Conservation (phyloP, 2,113 vertebrate genomes). For the Elachura formosa region DNA sequence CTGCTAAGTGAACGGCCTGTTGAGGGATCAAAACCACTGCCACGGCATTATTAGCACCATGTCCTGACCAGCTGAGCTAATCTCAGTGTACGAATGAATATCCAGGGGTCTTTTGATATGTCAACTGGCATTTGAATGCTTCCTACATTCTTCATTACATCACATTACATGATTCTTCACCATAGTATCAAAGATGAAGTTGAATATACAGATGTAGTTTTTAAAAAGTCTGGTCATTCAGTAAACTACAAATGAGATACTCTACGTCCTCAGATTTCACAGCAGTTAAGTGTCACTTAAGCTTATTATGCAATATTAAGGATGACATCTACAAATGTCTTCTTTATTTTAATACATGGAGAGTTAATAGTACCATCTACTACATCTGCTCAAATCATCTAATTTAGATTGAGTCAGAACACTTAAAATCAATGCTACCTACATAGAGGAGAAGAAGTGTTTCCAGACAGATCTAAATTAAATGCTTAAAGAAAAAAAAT, state of each 20-base stretch:
- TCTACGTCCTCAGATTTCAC: neutral
- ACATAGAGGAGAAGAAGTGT: neutral
- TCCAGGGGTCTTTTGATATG: neutral
- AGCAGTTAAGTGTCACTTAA: neutral
- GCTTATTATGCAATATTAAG: neutral
- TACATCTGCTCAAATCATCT: neutral
- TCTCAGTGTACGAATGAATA: neutral
- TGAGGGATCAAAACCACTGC: neutral
- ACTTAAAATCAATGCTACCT: conserved; percentile 7
- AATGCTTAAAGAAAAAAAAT: conserved; percentile 2
- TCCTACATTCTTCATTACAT: no score
- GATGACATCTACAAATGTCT: neutral
- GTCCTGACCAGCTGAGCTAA: neutral
- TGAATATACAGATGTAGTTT: neutral
- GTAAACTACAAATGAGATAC: neutral
- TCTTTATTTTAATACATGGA: neutral
- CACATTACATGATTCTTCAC: no score
- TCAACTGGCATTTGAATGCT: neutral
- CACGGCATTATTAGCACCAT: neutral
- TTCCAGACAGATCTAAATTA: conserved; percentile 27
- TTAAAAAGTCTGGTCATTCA: neutral
- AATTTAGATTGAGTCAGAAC: conserved; percentile 2
- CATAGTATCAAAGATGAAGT: neutral
- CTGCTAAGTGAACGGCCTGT: neutral
- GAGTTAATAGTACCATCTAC: neutral